Percentiles rank a stretch among this genome's conserved stretches.
Conservation (phyloP, 2,797 vertebrate genomes). For the Avahi laniger region DNA sequence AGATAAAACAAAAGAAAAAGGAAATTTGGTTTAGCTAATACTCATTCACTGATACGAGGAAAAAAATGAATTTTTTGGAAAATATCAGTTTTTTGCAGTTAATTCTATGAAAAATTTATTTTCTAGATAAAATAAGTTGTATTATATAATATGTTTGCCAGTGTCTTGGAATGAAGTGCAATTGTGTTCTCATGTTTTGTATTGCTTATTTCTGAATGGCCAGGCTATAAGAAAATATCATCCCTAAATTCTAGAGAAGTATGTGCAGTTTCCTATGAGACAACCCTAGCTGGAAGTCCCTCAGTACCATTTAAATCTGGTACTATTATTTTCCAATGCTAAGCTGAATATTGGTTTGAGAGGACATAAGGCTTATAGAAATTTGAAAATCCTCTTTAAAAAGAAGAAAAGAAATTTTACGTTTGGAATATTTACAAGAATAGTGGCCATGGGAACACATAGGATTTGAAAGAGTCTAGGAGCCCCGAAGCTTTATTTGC, state of each 20-base stretch:
- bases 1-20: not conserved
- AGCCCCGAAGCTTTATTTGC: not conserved
- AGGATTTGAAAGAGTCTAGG: not conserved
- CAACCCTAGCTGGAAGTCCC: not conserved
- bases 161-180: not conserved
- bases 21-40: not conserved
- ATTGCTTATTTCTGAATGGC: not conserved
- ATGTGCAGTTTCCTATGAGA: not conserved
- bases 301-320: not conserved
- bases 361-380: not conserved
- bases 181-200: not conserved
- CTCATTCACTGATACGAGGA: not conserved
- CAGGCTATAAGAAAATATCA: not conserved
- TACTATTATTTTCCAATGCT: not conserved
- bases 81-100: not conserved
- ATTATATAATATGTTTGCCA: not conserved
- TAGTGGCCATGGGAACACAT: not conserved
- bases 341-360: not conserved
- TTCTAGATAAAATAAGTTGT: not conserved
- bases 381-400: not conserved
- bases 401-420: not conserved
- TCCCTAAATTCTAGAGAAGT: not conserved
- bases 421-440: not conserved
- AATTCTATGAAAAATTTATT: not conserved
- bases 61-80: not conserved